Conservation (phyloP, 2,113 vertebrate species). For the Lonchura striata region DNA sequence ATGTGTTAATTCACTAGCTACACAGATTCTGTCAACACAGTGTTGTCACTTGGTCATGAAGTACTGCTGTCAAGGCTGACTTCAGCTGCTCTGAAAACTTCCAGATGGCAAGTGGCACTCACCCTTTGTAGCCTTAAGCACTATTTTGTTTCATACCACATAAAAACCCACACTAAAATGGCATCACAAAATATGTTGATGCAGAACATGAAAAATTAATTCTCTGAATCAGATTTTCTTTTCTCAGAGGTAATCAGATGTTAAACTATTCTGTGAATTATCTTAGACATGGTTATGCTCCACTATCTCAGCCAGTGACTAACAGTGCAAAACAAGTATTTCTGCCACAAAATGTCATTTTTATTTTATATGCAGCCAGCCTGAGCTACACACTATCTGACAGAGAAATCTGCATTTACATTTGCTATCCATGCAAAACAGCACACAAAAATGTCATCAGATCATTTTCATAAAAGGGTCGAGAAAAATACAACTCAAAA, state of each 20-base stretch:
- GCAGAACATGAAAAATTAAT: neutral
- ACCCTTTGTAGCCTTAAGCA: neutral
- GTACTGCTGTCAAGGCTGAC: neutral
- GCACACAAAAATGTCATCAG: neutral
- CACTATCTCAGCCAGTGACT: neutral
- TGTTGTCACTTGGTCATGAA: neutral
- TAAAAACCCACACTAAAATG: neutral
- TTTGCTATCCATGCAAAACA: neutral
- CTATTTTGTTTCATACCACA: neutral
- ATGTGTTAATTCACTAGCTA: neutral
- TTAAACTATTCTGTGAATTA: neutral
- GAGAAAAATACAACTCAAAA: neutral
- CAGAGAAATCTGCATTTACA: neutral
- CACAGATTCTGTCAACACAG: neutral
- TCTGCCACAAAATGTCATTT: neutral
- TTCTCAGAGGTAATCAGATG: neutral
- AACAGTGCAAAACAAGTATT: neutral
- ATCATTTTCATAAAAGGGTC: neutral
- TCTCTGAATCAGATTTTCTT: neutral
- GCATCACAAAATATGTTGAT: neutral
- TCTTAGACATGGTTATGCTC: neutral
- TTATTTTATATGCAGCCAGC: neutral
- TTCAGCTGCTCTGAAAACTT: neutral
- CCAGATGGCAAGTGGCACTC: neutral
- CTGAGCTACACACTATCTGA: neutral